Conservation (phyloP, 2,113 vertebrate genomes). For the Nansenia antarctica region DNA sequence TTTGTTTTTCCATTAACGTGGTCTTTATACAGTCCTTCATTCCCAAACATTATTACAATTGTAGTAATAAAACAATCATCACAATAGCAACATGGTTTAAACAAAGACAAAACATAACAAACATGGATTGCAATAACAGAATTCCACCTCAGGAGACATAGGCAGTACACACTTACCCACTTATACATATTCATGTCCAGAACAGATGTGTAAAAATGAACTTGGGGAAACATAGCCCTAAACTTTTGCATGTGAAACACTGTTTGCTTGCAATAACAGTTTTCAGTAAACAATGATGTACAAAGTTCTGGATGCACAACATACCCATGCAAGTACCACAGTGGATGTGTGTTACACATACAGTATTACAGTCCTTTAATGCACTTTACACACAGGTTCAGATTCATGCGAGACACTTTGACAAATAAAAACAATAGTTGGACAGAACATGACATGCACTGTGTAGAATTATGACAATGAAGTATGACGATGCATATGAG, state of each 20-base stretch:
- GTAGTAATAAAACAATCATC: slow-evolving; percentile 26
- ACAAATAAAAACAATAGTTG: not conserved
- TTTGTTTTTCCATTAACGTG: not conserved
- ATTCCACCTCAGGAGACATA: not conserved
- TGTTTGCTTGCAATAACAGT: not conserved
- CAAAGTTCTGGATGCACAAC: not conserved
- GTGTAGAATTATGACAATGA: no score
- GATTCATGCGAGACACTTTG: slow-evolving; percentile 6
- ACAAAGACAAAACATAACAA: not conserved
- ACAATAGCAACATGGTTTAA: not conserved
- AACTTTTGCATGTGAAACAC: no score
- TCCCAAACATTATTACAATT: slow-evolving; percentile 29
- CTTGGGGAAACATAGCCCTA: no score
- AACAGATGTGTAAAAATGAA: not conserved
- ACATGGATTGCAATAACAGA: not conserved
- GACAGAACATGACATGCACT: not conserved
- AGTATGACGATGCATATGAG: no score
- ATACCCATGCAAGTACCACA: not conserved
- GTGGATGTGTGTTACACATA: not conserved
- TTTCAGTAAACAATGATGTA: not conserved
- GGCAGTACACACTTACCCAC: not conserved
- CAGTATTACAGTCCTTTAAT: not conserved
- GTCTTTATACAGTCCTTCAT: not conserved
- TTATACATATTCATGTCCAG: not conserved
- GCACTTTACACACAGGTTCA: not conserved